Conservation (phyloP, 2,888 invertebrate species). For the Altica lythri region DNA sequence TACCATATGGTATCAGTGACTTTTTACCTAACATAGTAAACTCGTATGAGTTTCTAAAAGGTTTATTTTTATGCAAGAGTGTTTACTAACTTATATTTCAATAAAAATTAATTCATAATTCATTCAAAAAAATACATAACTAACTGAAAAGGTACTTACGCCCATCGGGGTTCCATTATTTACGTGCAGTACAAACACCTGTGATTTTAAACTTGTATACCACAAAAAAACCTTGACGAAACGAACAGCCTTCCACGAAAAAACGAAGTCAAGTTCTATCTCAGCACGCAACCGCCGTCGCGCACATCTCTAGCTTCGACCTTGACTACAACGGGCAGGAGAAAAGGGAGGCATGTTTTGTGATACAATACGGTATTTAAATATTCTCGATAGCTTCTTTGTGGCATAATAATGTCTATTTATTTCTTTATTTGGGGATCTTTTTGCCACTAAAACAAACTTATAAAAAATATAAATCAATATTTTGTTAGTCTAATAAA, state of each 20-base stretch:
- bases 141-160: constrained; percentile 6
- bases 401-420: too few species aligned
- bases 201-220: background rate
- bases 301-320: background rate
- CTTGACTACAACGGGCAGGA: background rate
- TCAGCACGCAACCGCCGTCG: constrained; percentile 2
- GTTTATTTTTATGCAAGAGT: background rate
- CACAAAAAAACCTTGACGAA: constrained; percentile 4
- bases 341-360: background rate
- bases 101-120: background rate
- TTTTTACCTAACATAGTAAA: background rate
- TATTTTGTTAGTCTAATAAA: too few species aligned
- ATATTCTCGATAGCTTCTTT: too few species aligned
- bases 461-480: too few species aligned
- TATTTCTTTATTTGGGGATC: too few species aligned
- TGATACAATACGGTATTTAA: background rate
- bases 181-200: constrained; percentile 2
- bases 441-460: too few species aligned
- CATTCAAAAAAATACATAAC: constrained; percentile 1
- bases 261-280: background rate
- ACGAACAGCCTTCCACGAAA: constrained; percentile 6
- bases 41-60: background rate
- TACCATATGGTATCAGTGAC: constrained; percentile 18
- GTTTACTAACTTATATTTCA: constrained; percentile 1
- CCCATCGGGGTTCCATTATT: constrained; percentile 14